Evolutionary conservation across 2,113 vertebrate genomes (phyloP), one percentile per base, ranked within the genome.

Genomic region (Equus quagga): DNA sequence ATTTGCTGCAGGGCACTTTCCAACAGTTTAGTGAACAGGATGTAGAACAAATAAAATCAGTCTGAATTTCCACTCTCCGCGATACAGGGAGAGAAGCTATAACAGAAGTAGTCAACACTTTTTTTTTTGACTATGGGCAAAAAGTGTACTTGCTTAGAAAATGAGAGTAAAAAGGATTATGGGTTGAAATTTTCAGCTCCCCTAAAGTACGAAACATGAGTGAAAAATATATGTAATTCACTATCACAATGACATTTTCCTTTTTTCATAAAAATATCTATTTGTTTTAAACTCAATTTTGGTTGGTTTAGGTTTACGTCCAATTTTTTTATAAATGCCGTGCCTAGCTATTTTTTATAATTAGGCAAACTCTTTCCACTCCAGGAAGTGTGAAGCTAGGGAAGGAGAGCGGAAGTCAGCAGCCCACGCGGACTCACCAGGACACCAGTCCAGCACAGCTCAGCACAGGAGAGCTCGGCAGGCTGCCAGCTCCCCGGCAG

Each of bases 261-360:
- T 58, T 62, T 73, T 80, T 84, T 72, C 51, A 92, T 58, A 54
- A 69, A 64, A 41, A 69, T 49, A 19, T 75, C 19, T 56, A 41
- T 51, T 75, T 73, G 18, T 82, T 90, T 60, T 70, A 89, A 97
- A 87, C 0, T 96, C 36, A 70, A 1, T 36, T 92, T 95, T 62
- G 18, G 28, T 54, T 81, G 14, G 12, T 84, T 92, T 78, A 23
- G 2, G 10, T 89, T 86, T 56, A 54, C 54, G 31, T 64, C 36
- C 23, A 46, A 6, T 51, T 83, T 80, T 80, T 94, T 83, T 60
- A 85, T 70, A 81, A 94, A 81, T 41, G 31, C 5, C 41, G 67
- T 60, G 14, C 14, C 8, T 7, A 6, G 49, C 26, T 78, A 69
- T 84, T 88, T 91, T 7, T 18, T 41, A 60, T 12, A 90, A 46